Conservation (phyloP, 2,888 invertebrate species). For the Cenopis cana region DNA sequence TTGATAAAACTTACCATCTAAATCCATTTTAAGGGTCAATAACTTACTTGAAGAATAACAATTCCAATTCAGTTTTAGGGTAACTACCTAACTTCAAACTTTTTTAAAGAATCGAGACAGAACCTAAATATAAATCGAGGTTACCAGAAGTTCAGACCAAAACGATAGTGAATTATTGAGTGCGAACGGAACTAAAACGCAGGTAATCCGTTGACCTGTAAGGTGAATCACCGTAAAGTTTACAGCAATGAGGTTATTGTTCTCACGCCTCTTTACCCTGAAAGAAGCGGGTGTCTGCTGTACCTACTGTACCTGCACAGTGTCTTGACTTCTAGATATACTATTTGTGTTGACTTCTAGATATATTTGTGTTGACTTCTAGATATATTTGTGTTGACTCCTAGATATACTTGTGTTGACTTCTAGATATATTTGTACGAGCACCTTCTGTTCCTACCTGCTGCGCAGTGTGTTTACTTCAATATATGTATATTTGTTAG, state of each 20-base stretch:
- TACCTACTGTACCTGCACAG: neutral
- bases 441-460: no score
- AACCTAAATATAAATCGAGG: constrained; percentile 2
- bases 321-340: constrained; percentile 23
- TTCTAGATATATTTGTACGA: no score
- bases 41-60: neutral
- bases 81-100: neutral
- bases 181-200: constrained; percentile 12
- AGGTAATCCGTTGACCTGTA: constrained; percentile 27
- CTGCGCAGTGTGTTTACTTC: no score
- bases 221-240: constrained; percentile 31
- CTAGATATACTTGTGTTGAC: no score
- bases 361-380: no score
- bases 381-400: no score
- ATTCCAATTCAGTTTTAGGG: neutral
- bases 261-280: constrained; percentile 14
- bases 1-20: no score
- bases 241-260: constrained; percentile 26
- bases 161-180: constrained; percentile 29
- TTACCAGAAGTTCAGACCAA: constrained; percentile 21
- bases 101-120: neutral
- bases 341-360: no score
- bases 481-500: no score
- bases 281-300: no score
- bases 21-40: neutral